A percentile compares a stretch with the other conserved stretches of the same genome.
These are phyloP conservation scores for Ascidia mentula DNA, from an alignment of 23 tunicate species.

Conservation along the genomic window DNA sequence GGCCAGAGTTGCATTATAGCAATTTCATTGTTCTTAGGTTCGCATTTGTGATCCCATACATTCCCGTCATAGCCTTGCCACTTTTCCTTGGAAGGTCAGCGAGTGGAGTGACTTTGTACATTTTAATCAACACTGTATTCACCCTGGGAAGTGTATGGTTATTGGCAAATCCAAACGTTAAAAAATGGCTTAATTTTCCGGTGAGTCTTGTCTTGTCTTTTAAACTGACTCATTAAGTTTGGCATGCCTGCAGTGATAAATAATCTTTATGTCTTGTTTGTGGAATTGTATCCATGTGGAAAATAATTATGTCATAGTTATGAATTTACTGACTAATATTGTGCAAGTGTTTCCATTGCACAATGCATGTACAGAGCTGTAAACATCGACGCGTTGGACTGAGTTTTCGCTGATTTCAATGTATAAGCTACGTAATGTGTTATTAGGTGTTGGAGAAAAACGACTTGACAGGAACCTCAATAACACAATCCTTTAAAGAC, in stretches of 20 bases:
- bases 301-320: too few species aligned
- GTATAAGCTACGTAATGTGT: neutral
- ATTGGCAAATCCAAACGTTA: slow-evolving; percentile 18
- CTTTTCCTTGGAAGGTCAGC: slow-evolving; percentile 45
- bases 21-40: slow-evolving; percentile 2
- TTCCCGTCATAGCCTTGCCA: slow-evolving; percentile 49
- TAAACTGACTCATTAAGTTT: too few species aligned
- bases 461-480: neutral
- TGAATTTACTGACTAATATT: too few species aligned
- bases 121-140: slow-evolving; percentile 37
- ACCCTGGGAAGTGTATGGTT: slow-evolving; percentile 21
- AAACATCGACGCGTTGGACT: too few species aligned
- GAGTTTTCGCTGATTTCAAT: neutral
- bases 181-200: slow-evolving; percentile 41
- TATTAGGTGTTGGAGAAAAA: neutral
- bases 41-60: neutral
- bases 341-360: too few species aligned
- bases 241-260: too few species aligned
- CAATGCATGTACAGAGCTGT: too few species aligned
- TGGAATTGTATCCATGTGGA: too few species aligned
- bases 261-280: too few species aligned
- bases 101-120: slow-evolving; percentile 41
- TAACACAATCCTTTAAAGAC: neutral
- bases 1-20: too few species aligned
- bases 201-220: slow-evolving; percentile 35